Evolutionary conservation across 2,797 vertebrate genomes (phyloP), one percentile per base, ranked within the genome.

Genomic region (Poecilia velifera): DNA sequence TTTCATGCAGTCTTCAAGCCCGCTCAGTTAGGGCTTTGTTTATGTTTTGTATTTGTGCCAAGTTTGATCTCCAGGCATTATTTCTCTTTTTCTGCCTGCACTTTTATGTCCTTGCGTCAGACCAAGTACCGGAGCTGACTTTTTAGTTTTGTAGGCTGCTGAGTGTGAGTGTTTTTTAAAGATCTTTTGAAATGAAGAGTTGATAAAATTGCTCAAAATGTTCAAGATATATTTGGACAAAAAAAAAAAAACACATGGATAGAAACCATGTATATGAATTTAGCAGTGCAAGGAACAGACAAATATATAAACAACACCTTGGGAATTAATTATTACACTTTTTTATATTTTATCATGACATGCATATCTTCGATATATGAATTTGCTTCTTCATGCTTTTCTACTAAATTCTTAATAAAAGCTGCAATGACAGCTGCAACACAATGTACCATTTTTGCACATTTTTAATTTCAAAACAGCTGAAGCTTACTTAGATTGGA

Each of bases 91-190:
- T 22, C 10, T 73, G 49, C 34, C 64, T 41, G 36, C 18, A 68
- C 39, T n/a, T 70, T 70, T 43, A 43, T 70, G 66, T 43, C n/a
- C 66, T 70, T 43, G 25, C 66, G n/a, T 70, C 66, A 43, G 39
- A 41, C 39, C 20, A 14, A 25, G 25, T 25, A n/a, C 39, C n/a
- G 0, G n/a, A 45, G 66, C 66, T 45, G 22, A 70, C 64, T 39
- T 70, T 70, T n/a, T n/a, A n/a, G 5, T 45, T 43, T n/a, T 70
- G 41, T 25, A 45, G 9, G 20, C 9, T 68, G 22, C 36, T 68
- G 64, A 68, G 4, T 68, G 36, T 41, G 64, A 51, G 28, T 59
- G 4, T 31, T 43, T n/a, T n/a, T 45, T n/a, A 70, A 70, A 70
- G 10, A 70, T 70, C 22, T 70, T 70, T 70, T 45, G 39, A 45